Evolutionary conservation across 2,888 invertebrate genomes (phyloP), one percentile per base, ranked within the genome.

Genomic region (Erebia palarica): DNA sequence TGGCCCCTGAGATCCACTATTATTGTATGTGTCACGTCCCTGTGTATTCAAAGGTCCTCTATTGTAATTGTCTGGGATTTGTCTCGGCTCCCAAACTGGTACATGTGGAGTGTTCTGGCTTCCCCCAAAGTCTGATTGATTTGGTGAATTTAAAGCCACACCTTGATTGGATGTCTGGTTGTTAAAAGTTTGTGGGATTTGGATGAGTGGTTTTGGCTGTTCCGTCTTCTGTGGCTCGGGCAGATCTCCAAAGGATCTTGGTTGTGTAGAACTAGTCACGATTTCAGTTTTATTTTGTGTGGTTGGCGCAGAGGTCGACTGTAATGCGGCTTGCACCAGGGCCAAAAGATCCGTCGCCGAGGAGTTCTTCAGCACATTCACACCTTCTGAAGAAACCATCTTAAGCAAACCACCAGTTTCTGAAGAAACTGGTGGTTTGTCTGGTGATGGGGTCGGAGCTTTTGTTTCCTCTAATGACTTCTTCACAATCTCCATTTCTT

Each of bases 401-500:
- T n/a, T n/a, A n/a, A n/a, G n/a, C n/a, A n/a, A n/a, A n/a, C n/a
- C n/a, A n/a, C n/a, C n/a, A n/a, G n/a, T 71, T 0, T 70, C 65
- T 5, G 76, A 49, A 21, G 72, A 44, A 13, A 58, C 59, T n/a
- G 76, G 72, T n/a, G 73, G 66, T 21, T 77, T 74, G 2, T 61
- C 53, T 4, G 71, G 69, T 11, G 63, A 10, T 55, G 55, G 18
- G 16, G 55, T 63, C 3, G 76, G 74, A 7, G 75, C 74, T 74
- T 87, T 87, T 0, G 82, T 74, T 74, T 89, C 90, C 72, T 90
- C 86, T 11, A 93, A 78, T 14, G 93, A 90, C 75, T 93, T 92
- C 79, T 86, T 91, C 9, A 94, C 92, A 69, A 95, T 92, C 81
- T 94, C 94, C 85, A 95, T 94, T 74, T 94, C 94, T 79, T 94